Conservation (phyloP, 2,888 invertebrate species). For the Perithous albicinctus region DNA sequence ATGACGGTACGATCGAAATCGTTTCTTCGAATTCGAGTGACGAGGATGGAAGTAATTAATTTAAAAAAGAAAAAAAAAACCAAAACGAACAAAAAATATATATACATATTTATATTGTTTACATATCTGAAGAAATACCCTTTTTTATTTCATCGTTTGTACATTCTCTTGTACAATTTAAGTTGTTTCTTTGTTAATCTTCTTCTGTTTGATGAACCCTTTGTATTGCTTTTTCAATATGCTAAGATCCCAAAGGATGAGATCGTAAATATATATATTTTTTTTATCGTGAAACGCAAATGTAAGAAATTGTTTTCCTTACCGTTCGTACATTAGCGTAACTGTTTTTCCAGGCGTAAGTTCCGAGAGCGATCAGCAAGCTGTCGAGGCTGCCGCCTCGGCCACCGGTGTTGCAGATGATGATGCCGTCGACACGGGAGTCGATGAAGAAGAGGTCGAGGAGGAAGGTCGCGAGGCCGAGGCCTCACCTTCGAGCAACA, state of each 20-base stretch:
- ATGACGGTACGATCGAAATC: slow-evolving; percentile 75
- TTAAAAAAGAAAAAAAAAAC: too few species aligned
- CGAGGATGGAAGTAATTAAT: slow-evolving; percentile 1
- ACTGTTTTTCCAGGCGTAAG: slow-evolving; percentile 84
- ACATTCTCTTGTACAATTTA: slow-evolving; percentile 14
- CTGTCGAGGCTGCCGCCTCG: slow-evolving; percentile 75
- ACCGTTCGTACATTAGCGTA: background rate
- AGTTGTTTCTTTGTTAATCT: background rate
- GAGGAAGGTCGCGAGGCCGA: slow-evolving; percentile 94
- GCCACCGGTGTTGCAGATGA: slow-evolving; percentile 76
- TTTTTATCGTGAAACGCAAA: background rate
- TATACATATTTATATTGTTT: slow-evolving; percentile 1
- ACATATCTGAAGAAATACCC: background rate
- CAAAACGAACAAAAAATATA: slow-evolving; percentile 17
- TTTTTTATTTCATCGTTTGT: slow-evolving; percentile 11
- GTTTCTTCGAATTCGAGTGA: slow-evolving; percentile 11
- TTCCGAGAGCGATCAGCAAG: slow-evolving; percentile 88
- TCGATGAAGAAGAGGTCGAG: slow-evolving; percentile 81
- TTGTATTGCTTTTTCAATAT: background rate
- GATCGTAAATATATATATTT: background rate
- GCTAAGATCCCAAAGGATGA: background rate
- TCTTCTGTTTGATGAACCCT: background rate
- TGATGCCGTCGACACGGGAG: slow-evolving; percentile 77
- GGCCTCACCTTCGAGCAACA: slow-evolving; percentile 89
- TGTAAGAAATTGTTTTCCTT: background rate